Evolutionary conservation across 2,797 vertebrate species (phyloP).

Genomic region (Sebastolobus alascanus): DNA sequence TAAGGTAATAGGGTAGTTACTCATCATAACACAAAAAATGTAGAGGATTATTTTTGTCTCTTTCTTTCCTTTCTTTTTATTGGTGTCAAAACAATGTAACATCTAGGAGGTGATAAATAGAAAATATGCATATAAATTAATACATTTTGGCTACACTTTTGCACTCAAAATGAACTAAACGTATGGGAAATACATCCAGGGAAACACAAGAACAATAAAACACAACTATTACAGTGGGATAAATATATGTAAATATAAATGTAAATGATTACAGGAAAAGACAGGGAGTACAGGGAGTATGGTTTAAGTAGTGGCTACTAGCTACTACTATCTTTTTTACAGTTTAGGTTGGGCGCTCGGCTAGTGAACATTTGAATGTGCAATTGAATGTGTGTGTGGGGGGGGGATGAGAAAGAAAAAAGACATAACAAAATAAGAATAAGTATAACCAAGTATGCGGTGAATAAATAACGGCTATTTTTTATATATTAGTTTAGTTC

Average conservation of each 20-base stretch:
- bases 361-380: conserved; percentile 9
- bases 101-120: conserved; percentile 1
- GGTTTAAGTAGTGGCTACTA: neutral
- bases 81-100: conserved; percentile 29
- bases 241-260: neutral
- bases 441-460: conserved; percentile 29
- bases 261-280: neutral
- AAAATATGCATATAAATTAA: conserved; percentile 8
- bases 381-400: neutral
- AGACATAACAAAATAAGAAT: conserved; percentile 35
- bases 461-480: conserved; percentile 1
- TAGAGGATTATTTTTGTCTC: neutral
- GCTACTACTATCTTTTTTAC: neutral
- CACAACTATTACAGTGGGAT: neutral
- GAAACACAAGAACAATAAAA: neutral
- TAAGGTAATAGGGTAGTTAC: neutral
- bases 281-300: neutral
- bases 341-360: conserved; percentile 15
- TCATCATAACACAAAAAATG: conserved; percentile 14
- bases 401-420: neutral
- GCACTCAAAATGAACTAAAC: conserved; percentile 13
- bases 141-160: neutral
- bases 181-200: neutral
- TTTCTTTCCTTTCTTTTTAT: conserved; percentile 60
- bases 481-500: neutral